Conservation (phyloP, 2,888 invertebrate species). For the Melangyna quadrimaculata region DNA sequence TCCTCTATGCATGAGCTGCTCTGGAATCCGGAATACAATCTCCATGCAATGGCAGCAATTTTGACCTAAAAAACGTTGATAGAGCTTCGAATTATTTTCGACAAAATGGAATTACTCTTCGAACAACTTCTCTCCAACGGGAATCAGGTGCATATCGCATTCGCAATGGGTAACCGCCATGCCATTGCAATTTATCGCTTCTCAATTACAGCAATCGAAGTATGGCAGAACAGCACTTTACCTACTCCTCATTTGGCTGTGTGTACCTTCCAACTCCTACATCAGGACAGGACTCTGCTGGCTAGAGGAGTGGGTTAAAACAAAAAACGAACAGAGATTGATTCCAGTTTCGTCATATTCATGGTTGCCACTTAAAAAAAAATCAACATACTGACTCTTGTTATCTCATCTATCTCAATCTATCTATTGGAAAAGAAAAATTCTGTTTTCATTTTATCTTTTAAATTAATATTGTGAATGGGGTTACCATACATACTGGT, state of each 20-base stretch:
- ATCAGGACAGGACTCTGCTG: neutral
- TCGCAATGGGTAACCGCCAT: conserved; percentile 53
- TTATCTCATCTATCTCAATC: too few relatives aligned
- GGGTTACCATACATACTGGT: too few relatives aligned
- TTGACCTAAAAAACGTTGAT: conserved; percentile 64
- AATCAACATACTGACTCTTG: too few relatives aligned
- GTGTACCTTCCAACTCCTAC: too few relatives aligned
- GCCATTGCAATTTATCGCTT: conserved; percentile 65
- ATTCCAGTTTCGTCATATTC: conserved; percentile 20
- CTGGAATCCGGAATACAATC: neutral
- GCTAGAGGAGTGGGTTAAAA: neutral
- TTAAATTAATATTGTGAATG: too few relatives aligned
- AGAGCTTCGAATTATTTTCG: conserved; percentile 66
- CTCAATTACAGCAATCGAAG: conserved; percentile 65
- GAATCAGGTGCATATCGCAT: conserved; percentile 47
- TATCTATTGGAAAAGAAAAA: neutral
- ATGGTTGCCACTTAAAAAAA: neutral
- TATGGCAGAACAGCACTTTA: conserved; percentile 22
- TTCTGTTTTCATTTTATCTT: neutral
- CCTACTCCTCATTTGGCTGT: neutral
- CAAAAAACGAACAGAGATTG: neutral
- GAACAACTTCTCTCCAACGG: conserved; percentile 21
- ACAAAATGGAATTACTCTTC: conserved; percentile 68
- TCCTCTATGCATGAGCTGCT: conserved; percentile 7
- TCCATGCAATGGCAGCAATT: conserved; percentile 29